phyloP scores from a whole-genome alignment of 2,888 invertebrate genomes.

The Diachrysia chrysitis region DNA sequence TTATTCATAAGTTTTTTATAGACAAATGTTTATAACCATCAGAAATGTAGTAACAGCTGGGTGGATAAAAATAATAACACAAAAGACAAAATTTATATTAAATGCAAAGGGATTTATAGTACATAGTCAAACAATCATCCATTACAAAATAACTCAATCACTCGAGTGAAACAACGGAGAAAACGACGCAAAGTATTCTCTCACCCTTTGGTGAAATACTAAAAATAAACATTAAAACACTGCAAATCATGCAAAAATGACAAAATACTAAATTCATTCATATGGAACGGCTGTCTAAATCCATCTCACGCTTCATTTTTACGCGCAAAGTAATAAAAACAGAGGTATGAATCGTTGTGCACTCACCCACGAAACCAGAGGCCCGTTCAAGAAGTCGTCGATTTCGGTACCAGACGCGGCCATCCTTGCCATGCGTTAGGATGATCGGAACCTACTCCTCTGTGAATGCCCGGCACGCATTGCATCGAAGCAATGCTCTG shows the following conservation, averaged over 20 bases:
- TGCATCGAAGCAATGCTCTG: slow-evolving; percentile 73
- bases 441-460: slow-evolving; percentile 75
- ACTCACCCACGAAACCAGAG: slow-evolving; percentile 96
- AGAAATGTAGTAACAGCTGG: slow-evolving; percentile 47
- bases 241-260: slow-evolving; percentile 21
- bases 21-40: slow-evolving; percentile 23
- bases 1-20: slow-evolving; percentile 19
- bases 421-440: slow-evolving; percentile 85
- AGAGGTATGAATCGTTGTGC: slow-evolving; percentile 79
- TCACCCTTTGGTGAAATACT: slow-evolving; percentile 10
- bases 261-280: slow-evolving; percentile 64
- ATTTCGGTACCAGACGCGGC: slow-evolving; percentile 92
- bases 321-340: slow-evolving; percentile 72
- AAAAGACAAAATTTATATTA: neutral
- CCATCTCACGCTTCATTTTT: slow-evolving; percentile 77
- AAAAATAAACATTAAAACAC: slow-evolving; percentile 35
- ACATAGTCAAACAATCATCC: slow-evolving; percentile 29
- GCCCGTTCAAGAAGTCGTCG: slow-evolving; percentile 95
- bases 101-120: slow-evolving; percentile 10
- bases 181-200: slow-evolving; percentile 25
- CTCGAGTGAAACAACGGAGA: slow-evolving; percentile 57
- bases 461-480: slow-evolving; percentile 75
- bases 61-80: slow-evolving; percentile 12
- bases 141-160: slow-evolving; percentile 57
- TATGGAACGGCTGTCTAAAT: slow-evolving; percentile 73